Evolutionary conservation across 2,113 vertebrate species (phyloP), one percentile per base, ranked within the genome.

Genomic region (Corydoras maculifer): DNA sequence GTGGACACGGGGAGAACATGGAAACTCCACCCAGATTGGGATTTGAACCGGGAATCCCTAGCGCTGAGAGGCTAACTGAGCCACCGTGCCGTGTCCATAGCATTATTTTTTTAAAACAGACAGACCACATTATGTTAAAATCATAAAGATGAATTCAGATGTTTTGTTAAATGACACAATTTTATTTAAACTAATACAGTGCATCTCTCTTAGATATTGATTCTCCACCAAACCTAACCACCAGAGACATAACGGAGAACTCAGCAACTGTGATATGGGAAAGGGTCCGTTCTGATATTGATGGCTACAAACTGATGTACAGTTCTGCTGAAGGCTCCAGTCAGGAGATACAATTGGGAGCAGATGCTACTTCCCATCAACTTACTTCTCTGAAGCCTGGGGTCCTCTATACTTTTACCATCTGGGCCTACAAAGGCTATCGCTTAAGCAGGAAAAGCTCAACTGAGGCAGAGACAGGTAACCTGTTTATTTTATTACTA

Each of bases 251-350:
- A 72, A 92, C 91, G 0, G 91, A 95, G 73, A 86, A 87, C 70
- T 88, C 85, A 0, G 85, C 82, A 9, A 84, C 73, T 0, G 66
- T 92, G 31, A 87, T 83, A 5, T 93, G 94, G 93, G 86, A 86
- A 62, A 78, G 54, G 0, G 87, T 90, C 57, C 85, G 84, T 69
- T 88, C 90, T 2, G 69, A 81, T 4, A 83, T 94, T 2, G 91
- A 93, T 3, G 89, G 83, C 62, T 94, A 93, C 66, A 72, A 88
- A 79, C 75, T 93, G 74, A 90, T 80, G 75, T 93, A 92, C 82
- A 82, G 82, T 18, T 89, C 88, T 1, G 75, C 82, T 3, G 87
- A 83, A 1, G 91, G 91, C 61, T 84, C 86, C 63, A 83, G 84
- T 62, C 57, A 54, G 35, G 87, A 92, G 57, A 83, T 90, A 9